Percentiles rank a stretch among this genome's conserved stretches.
Evolutionary conservation across 2,888 invertebrate species (phyloP).

Genomic region (Aleiodes testaceus): DNA sequence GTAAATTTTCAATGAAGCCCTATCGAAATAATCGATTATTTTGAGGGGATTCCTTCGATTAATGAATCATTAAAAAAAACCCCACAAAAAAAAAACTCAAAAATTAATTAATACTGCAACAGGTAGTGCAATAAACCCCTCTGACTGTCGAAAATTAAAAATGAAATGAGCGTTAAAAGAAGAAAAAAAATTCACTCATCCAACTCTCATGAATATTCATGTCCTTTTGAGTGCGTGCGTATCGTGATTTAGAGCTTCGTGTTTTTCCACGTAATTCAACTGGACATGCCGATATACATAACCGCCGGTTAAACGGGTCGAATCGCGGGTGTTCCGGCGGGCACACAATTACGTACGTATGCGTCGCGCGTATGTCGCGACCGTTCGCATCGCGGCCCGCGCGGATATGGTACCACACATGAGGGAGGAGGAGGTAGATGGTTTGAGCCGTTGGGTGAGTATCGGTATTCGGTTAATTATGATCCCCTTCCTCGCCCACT

Average conservation of each 20-base stretch:
- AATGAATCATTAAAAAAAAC: too few species aligned
- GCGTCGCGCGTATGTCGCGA: slow-evolving; percentile 62
- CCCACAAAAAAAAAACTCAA: not conserved
- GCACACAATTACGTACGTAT: slow-evolving; percentile 66
- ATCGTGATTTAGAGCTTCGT: slow-evolving; percentile 33
- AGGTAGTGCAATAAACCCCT: slow-evolving; percentile 5
- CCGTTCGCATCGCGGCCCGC: slow-evolving; percentile 23
- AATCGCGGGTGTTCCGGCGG: slow-evolving; percentile 46
- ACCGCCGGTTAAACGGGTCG: slow-evolving; percentile 42
- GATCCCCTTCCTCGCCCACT: slow-evolving; percentile 60
- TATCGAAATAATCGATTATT: too few species aligned
- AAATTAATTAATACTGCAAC: slow-evolving; percentile 23
- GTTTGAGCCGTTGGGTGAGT: slow-evolving; percentile 62
- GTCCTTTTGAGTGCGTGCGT: slow-evolving; percentile 17
- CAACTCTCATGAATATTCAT: slow-evolving; percentile 27
- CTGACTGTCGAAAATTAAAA: slow-evolving; percentile 11
- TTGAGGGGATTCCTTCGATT: too few species aligned
- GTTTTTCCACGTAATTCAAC: slow-evolving; percentile 41
- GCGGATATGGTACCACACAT: slow-evolving; percentile 43
- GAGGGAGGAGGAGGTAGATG: slow-evolving; percentile 41
- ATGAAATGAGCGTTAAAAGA: not conserved
- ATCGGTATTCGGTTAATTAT: slow-evolving; percentile 73
- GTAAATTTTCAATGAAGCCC: too few species aligned
- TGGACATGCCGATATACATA: slow-evolving; percentile 43
- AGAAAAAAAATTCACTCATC: not conserved